Conservation (phyloP, 2,888 invertebrate genomes). For the Eupeodes luniger region DNA sequence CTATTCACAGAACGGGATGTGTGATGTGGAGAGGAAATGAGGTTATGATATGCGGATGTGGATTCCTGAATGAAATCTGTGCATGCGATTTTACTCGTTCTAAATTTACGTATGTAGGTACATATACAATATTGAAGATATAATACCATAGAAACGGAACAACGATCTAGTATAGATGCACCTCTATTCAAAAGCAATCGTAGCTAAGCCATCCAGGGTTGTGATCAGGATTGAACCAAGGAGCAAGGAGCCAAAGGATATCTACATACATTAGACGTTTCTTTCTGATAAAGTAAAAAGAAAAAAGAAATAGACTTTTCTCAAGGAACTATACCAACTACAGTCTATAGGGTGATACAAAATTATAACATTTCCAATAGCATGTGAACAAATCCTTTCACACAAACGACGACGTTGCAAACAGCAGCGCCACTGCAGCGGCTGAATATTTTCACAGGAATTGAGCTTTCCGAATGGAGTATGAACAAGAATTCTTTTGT, state of each 20-base stretch:
- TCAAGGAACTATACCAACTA: not conserved
- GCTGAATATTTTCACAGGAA: constrained; percentile 34
- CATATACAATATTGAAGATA: not conserved
- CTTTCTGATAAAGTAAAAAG: not conserved
- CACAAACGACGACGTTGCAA: not conserved
- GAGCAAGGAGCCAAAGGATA: constrained; percentile 1
- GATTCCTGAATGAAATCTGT: constrained; percentile 62
- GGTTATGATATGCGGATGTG: constrained; percentile 68
- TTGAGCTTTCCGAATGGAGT: not conserved
- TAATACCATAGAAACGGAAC: constrained; percentile 6
- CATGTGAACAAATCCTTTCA: constrained; percentile 12
- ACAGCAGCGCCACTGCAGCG: not conserved
- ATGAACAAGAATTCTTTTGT: constrained; percentile 25
- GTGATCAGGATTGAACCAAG: constrained; percentile 8
- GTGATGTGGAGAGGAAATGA: constrained; percentile 53
- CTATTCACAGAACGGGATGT: constrained; percentile 48
- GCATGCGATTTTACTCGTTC: constrained; percentile 57
- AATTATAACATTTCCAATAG: constrained; percentile 39
- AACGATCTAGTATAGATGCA: not conserved
- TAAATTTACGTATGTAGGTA: not conserved
- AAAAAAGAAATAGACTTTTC: not conserved
- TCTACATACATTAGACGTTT: constrained; percentile 29
- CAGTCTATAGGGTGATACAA: constrained; percentile 30
- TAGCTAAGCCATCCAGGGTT: constrained; percentile 29
- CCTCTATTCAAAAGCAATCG: constrained; percentile 37